Percentiles rank a stretch among this genome's conserved stretches.
phyloP scores from a whole-genome alignment of 2,797 vertebrate species.

The Pristis pectinata region DNA sequence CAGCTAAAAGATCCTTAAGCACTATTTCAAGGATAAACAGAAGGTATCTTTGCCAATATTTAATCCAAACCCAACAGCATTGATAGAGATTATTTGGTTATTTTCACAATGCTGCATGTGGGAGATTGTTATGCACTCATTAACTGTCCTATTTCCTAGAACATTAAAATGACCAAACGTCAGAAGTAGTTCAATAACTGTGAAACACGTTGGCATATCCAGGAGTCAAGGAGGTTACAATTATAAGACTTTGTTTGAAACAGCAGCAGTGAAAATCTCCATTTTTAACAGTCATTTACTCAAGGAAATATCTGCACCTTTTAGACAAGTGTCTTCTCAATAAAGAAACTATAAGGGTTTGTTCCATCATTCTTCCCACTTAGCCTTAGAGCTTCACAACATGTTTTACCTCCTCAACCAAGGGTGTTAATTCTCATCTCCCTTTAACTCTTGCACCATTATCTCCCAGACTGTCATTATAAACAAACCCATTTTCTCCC shows the following conservation, averaged over 20 bases:
- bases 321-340: neutral
- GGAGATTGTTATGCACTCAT: neutral
- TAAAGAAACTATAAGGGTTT: neutral
- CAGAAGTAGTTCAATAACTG: neutral
- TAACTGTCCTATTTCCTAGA: neutral
- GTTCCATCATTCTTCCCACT: neutral
- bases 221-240: neutral
- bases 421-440: neutral
- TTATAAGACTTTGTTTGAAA: neutral
- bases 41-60: neutral
- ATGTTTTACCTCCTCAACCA: neutral
- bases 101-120: neutral
- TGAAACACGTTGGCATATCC: neutral
- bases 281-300: neutral
- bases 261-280: neutral
- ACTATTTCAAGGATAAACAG: neutral
- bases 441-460: neutral
- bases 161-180: neutral
- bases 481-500: neutral
- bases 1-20: neutral
- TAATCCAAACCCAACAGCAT: neutral
- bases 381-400: neutral
- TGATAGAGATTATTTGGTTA: neutral
- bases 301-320: neutral
- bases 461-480: neutral